phyloP scores from a whole-genome alignment of 1,140 invertebrate species.

The Diabrotica virgifera region DNA sequence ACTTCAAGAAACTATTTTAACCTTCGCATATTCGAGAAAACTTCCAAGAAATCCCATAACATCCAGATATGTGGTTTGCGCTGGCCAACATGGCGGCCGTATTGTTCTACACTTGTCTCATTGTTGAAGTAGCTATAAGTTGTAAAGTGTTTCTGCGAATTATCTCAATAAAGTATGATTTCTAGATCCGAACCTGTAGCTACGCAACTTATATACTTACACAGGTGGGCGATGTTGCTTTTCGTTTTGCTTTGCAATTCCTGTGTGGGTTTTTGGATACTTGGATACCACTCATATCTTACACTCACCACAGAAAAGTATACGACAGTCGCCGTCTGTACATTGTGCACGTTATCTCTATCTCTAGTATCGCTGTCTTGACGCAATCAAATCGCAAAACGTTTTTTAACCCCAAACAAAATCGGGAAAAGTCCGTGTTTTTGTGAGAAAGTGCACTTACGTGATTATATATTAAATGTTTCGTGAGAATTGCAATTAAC shows the following conservation, averaged over 20 bases:
- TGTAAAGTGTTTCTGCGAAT: too few relatives aligned
- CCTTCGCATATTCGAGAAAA: too few relatives aligned
- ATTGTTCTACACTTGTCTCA: too few relatives aligned
- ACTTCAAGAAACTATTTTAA: too few relatives aligned
- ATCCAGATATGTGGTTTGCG: too few relatives aligned
- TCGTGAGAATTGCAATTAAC: neutral
- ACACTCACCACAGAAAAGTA: conserved; percentile 10
- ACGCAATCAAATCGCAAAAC: too few relatives aligned
- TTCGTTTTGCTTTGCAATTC: conserved; percentile 19
- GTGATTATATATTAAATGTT: neutral
- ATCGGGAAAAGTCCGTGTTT: neutral
- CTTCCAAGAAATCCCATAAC: too few relatives aligned
- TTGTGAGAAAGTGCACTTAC: neutral
- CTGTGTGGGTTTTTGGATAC: conserved; percentile 18
- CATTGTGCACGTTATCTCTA: neutral
- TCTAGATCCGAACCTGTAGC: conserved; percentile 4
- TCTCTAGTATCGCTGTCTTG: neutral
- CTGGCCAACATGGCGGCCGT: too few relatives aligned
- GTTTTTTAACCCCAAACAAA: neutral
- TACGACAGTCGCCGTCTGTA: conserved; percentile 14
- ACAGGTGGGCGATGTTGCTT: conserved; percentile 22
- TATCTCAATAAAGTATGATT: neutral
- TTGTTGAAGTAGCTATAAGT: too few relatives aligned
- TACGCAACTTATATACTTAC: neutral
- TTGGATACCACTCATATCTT: conserved; percentile 19